phyloP scores from a whole-genome alignment of 2,113 vertebrate genomes.

The Procavia capensis region DNA sequence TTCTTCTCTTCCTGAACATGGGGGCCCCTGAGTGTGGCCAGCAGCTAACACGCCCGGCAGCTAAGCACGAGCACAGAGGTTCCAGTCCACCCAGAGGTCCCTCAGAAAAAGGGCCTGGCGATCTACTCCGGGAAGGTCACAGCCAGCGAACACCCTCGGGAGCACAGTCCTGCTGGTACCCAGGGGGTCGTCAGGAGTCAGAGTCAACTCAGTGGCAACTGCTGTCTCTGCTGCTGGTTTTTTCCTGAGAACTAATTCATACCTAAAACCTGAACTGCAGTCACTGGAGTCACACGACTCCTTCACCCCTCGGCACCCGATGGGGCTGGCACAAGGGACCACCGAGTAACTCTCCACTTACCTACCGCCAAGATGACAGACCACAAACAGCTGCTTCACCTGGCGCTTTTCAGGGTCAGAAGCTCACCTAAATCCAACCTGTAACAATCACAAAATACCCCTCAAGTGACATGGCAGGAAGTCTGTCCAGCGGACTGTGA shows the following conservation, averaged over 20 bases:
- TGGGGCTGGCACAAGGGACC: accelerated
- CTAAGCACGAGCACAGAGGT: no score
- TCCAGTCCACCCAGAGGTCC: no score
- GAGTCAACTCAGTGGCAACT: no score
- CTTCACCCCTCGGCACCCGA: accelerated
- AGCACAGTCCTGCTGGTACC: no score
- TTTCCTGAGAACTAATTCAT: no score
- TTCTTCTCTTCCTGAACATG: neutral
- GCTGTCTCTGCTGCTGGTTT: no score
- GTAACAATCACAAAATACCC: accelerated
- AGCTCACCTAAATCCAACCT: neutral
- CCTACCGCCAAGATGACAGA: neutral
- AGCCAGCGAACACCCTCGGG: no score
- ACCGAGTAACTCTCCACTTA: accelerated
- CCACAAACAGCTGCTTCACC: neutral
- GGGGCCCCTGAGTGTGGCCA: no score
- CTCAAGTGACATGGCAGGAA: accelerated
- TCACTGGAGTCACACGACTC: accelerated
- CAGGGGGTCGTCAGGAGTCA: no score
- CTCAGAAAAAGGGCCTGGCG: no score
- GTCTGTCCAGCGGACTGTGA: accelerated
- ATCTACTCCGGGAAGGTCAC: no score
- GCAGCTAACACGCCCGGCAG: no score
- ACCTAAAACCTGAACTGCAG: neutral
- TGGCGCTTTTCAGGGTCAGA: neutral